Base-by-base conservation (phyloP, 2,888 invertebrate genomes). In the Lasioglossum zephyrum region DNA sequence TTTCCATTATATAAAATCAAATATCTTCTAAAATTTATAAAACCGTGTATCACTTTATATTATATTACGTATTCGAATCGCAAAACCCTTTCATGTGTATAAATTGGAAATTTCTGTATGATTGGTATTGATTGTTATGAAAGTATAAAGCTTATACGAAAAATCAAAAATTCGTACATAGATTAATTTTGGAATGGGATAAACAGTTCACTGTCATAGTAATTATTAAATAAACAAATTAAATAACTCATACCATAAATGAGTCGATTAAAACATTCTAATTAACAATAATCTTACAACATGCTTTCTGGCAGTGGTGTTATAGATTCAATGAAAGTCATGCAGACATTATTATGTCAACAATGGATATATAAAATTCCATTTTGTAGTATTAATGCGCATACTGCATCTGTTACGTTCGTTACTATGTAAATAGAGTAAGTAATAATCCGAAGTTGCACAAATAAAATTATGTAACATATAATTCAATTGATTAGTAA, bases 301-400 rank as follows among this genome's bases (percentile, higher is more conserved):
- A 87, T 91, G 89, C 87, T 89, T 90, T 90, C 91, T 92, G 93
- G 93, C 93, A 93, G 93, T 93, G 91, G 86, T 90, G 76, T 85
- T 82, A 80, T 84, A 86, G 89, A 90, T 89, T 91, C 89, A 92
- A 88, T 89, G 84, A 90, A 87, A 90, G 79, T 86, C 85, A 81
- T 39, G 39, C 73, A 81, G 88, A 91, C 89, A 90, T 85, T 87
- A 83, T 92, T 91, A 92, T 89, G 89, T 92, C 88, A 92, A 89
- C 88, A 92, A 91, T 92, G 88, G 85, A 83, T 85, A 73, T 88
- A 79, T 84, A 66, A 87, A 90, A 90, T 88, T 87, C 66, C 82
- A 81, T 76, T 36, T 74, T 81, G 66, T 72, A 79, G 41, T 72
- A 77, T 77, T 72, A 70, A 79, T 79, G 69, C 47, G 77, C 63